A percentile compares a stretch with the other conserved stretches of the same genome.
Evolutionary conservation across 2,113 vertebrate genomes (phyloP).

Genomic region (Ceyx cyanopectus): DNA sequence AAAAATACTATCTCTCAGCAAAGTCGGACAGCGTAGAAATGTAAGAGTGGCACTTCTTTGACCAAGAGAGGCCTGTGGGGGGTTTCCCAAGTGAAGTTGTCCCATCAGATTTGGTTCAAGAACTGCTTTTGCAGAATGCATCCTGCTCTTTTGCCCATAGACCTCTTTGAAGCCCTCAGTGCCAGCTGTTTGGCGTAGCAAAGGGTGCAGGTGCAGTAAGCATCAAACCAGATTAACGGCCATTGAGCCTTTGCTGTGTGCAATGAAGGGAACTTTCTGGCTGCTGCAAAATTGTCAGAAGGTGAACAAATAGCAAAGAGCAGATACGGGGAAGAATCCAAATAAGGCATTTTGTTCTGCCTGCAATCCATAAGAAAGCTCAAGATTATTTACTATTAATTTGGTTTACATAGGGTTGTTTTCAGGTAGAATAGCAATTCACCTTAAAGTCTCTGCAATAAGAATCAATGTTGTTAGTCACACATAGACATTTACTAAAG

Average conservation of each 20-base stretch:
- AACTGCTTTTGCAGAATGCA: neutral
- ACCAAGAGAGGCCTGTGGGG: neutral
- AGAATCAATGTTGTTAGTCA: neutral
- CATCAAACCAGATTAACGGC: neutral
- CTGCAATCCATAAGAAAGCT: neutral
- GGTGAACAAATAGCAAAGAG: neutral
- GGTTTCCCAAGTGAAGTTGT: neutral
- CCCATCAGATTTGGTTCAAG: neutral
- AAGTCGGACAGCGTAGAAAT: neutral
- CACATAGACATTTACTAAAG: neutral
- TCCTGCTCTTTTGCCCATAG: neutral
- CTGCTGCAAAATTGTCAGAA: neutral
- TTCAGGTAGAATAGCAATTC: neutral
- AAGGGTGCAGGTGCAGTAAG: neutral
- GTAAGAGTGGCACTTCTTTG: neutral
- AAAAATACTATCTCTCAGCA: neutral
- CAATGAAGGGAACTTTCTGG: neutral
- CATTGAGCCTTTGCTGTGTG: neutral
- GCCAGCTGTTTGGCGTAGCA: neutral
- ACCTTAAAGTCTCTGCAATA: neutral
- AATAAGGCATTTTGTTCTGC: neutral
- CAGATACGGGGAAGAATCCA: neutral
- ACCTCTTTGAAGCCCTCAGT: neutral
- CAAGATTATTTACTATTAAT: neutral
- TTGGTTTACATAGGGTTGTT: neutral